Evolutionary conservation across 2,888 invertebrate species (phyloP).

Genomic region (Luffia ferchaultella): DNA sequence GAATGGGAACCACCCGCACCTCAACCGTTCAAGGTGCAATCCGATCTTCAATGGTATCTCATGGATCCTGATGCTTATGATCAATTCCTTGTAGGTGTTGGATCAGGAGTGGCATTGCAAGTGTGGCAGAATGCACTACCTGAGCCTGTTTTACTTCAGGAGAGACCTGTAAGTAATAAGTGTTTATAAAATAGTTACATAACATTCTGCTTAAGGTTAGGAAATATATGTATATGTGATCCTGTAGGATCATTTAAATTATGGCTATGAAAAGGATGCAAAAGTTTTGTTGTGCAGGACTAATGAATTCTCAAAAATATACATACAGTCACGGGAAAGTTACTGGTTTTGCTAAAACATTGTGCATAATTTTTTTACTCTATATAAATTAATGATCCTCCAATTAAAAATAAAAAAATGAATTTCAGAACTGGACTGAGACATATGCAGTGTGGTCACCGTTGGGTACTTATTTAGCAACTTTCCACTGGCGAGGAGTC

Average conservation of each 20-base stretch:
- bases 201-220: too few relatives aligned
- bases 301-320: too few relatives aligned
- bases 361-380: too few relatives aligned
- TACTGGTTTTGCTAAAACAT: too few relatives aligned
- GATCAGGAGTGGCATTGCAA: constrained; percentile 81
- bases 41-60: constrained; percentile 92
- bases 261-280: too few relatives aligned
- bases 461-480: constrained; percentile 93
- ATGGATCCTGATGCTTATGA: constrained; percentile 96
- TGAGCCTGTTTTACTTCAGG: constrained; percentile 83
- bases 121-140: constrained; percentile 91
- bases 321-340: too few relatives aligned
- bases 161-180: constrained; percentile 73
- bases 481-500: constrained; percentile 95
- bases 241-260: too few relatives aligned
- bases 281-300: too few relatives aligned
- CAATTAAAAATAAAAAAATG: too few relatives aligned
- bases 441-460: constrained; percentile 98
- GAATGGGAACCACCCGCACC: constrained; percentile 93
- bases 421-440: constrained; percentile 91
- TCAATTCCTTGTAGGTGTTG: constrained; percentile 91
- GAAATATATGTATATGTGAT: too few relatives aligned
- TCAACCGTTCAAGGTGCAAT: constrained; percentile 89
- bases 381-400: too few relatives aligned
- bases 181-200: too few relatives aligned